A percentile compares a stretch with the other conserved stretches of the same genome.
Evolutionary conservation across 35 echinoderm and acorn worm genomes (phyloP).

Genomic region (Strongylocentrotus purpuratus): DNA sequence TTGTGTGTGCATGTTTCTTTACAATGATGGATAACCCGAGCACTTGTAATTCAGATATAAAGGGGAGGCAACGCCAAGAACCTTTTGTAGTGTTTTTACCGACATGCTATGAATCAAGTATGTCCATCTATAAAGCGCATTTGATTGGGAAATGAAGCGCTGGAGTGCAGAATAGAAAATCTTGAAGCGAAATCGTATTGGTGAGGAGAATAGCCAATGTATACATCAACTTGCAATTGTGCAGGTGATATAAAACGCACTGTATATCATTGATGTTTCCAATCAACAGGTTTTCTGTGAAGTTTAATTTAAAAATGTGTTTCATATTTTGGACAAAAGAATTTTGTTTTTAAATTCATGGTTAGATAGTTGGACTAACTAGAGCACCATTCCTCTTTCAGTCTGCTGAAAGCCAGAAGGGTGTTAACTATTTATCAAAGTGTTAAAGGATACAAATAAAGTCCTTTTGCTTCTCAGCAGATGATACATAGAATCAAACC

Average conservation of each 20-base stretch:
- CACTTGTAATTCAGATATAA: neutral
- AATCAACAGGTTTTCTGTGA: too few species aligned
- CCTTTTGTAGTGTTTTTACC: neutral
- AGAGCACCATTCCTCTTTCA: too few species aligned
- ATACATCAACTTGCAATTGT: neutral
- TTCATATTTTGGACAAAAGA: too few species aligned
- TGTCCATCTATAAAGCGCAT: neutral
- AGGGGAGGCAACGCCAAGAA: neutral
- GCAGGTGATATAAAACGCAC: neutral
- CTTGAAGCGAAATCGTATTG: neutral
- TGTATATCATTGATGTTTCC: too few species aligned
- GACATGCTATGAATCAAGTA: neutral
- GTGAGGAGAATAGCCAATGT: neutral
- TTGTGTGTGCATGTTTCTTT: neutral
- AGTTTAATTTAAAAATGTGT: too few species aligned
- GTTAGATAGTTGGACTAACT: too few species aligned
- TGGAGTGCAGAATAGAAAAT: neutral
- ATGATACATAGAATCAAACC: too few species aligned
- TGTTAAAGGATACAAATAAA: too few species aligned
- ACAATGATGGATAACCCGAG: neutral
- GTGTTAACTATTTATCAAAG: too few species aligned
- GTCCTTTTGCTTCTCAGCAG: too few species aligned
- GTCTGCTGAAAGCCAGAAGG: too few species aligned
- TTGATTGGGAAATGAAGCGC: neutral
- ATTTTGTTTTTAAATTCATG: too few species aligned